A percentile compares a stretch with the other conserved stretches of the same genome.
Conservation (phyloP, 1,140 invertebrate species). For the Arctopsyche grandis region DNA sequence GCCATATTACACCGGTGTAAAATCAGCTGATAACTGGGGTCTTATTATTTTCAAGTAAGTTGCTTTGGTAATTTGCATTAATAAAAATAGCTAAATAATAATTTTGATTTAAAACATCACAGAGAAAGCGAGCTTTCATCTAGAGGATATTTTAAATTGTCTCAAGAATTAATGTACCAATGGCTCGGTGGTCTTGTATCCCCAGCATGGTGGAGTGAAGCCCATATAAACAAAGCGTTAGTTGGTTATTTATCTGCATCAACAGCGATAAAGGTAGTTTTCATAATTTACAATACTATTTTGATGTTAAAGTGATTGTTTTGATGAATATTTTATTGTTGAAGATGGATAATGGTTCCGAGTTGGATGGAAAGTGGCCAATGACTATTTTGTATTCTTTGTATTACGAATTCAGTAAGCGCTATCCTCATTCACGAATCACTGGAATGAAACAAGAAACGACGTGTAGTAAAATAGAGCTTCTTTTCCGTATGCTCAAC, state of each 20-base stretch:
- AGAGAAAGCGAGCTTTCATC: constrained; percentile 77
- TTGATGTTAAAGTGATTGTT: background rate
- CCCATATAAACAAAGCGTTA: constrained; percentile 76
- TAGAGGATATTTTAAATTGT: constrained; percentile 69
- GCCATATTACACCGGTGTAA: constrained; percentile 78
- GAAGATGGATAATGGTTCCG: constrained; percentile 72
- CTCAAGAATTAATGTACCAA: constrained; percentile 76
- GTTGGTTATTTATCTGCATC: constrained; percentile 78
- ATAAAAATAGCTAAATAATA: background rate
- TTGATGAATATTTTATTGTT: constrained; percentile 36
- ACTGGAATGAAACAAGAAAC: constrained; percentile 79
- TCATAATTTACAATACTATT: background rate
- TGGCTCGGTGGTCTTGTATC: constrained; percentile 81
- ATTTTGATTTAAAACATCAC: constrained; percentile 45
- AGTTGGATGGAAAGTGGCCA: constrained; percentile 79
- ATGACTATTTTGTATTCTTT: constrained; percentile 79
- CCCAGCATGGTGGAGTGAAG: constrained; percentile 76
- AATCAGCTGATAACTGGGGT: constrained; percentile 80
- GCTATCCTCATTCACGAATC: constrained; percentile 76
- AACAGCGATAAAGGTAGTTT: constrained; percentile 70
- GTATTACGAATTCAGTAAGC: constrained; percentile 80
- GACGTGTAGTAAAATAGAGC: constrained; percentile 77
- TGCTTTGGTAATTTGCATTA: background rate
- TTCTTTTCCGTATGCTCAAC: constrained; percentile 94
- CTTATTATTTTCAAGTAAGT: constrained; percentile 79